These are phyloP conservation scores for Zosterops lateralis DNA, from an alignment of 2,113 vertebrate genomes.

Conservation along the genomic window DNA sequence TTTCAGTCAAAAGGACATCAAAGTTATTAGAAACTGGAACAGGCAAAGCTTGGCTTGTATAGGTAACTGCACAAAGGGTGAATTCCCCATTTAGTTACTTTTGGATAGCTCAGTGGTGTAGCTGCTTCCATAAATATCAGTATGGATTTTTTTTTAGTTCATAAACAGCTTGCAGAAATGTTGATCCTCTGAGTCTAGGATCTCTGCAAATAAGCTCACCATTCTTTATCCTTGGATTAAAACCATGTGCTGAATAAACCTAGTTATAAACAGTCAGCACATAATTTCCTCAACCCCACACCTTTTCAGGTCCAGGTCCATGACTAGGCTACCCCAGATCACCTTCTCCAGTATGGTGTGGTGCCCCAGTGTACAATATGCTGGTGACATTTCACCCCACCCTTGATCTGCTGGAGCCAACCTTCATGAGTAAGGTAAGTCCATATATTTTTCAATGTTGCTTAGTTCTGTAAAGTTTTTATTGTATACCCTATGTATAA, in stretches of 20 bases:
- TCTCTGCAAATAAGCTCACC: slow-evolving; percentile 7
- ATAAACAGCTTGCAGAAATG: not conserved
- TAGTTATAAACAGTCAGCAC: slow-evolving; percentile 33
- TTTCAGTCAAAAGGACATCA: not conserved
- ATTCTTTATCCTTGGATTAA: not conserved
- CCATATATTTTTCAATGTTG: slow-evolving; percentile 52
- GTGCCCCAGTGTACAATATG: slow-evolving; percentile 45
- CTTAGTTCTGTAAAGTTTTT: slow-evolving; percentile 68
- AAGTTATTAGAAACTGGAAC: not conserved
- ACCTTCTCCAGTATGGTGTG: slow-evolving; percentile 41
- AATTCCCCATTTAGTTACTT: not conserved
- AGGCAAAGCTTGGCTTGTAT: not conserved
- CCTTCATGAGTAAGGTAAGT: slow-evolving; percentile 18
- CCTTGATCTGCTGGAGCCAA: slow-evolving; percentile 42
- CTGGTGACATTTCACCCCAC: slow-evolving; percentile 46
- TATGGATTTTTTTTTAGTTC: not conserved
- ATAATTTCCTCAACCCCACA: slow-evolving; percentile 33
- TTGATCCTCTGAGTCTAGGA: not conserved
- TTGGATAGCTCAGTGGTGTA: not conserved
- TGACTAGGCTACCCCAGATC: slow-evolving; percentile 44
- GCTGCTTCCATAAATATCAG: not conserved
- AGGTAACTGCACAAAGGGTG: not conserved
- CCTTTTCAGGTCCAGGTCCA: slow-evolving; percentile 49
- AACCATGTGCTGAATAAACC: slow-evolving; percentile 36
- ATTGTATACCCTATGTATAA: not conserved